Conservation (phyloP, 2,797 vertebrate genomes). For the Myotis vivesi region DNA sequence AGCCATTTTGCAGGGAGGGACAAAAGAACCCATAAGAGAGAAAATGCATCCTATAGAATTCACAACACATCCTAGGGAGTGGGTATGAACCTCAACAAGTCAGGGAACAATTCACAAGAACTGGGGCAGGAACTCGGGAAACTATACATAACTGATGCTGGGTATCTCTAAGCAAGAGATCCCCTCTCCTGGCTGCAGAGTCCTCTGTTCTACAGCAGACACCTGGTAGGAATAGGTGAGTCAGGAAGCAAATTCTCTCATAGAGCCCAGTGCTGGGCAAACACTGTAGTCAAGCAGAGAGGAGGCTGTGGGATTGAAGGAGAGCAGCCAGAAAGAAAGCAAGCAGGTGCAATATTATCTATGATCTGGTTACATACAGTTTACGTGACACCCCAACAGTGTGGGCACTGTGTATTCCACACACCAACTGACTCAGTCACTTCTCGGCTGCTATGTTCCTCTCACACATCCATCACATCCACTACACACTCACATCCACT, state of each 20-base stretch:
- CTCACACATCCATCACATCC: background rate
- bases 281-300: background rate
- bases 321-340: background rate
- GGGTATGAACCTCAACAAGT: background rate
- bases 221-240: background rate
- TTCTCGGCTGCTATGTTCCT: background rate
- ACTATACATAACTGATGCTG: background rate
- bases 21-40: background rate
- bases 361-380: background rate
- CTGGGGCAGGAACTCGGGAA: background rate
- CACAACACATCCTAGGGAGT: background rate
- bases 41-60: background rate
- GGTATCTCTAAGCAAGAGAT: background rate
- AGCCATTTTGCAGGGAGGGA: background rate
- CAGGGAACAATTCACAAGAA: background rate
- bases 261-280: background rate
- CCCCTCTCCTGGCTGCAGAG: background rate
- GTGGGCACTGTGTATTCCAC: background rate
- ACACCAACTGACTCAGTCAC: background rate
- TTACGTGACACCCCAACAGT: background rate
- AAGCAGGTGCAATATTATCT: background rate
- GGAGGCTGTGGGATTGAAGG: rapidly evolving
- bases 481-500: background rate
- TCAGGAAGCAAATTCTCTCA: background rate
- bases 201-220: background rate